These are phyloP conservation scores for Mastigias papua DNA, from an alignment of 30 jellyfish, hydroid and myxozoan genomes.

Conservation along the genomic window DNA sequence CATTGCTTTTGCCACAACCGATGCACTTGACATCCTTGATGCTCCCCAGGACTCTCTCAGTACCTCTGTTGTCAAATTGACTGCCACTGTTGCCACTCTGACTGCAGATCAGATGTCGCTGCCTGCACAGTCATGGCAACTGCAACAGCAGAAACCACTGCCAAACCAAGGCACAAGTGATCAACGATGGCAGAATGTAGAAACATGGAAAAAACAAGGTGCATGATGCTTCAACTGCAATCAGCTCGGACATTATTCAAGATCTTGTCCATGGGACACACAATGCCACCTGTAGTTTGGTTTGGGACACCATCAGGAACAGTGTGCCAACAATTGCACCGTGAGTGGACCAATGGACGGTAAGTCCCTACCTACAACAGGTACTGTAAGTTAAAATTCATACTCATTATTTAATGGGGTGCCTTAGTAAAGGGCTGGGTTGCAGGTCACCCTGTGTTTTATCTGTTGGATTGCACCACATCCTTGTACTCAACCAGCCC, in stretches of 20 bases:
- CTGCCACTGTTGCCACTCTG: slow-evolving; percentile 27
- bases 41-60: slow-evolving; percentile 25
- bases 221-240: slow-evolving; percentile 33
- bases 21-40: not conserved
- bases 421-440: slow-evolving; percentile 70
- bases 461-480: slow-evolving; percentile 8
- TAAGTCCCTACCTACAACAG: not conserved
- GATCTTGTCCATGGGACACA: slow-evolving; percentile 33
- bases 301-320: slow-evolving; percentile 24
- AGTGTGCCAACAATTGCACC: slow-evolving; percentile 6
- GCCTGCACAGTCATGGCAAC: too few relatives aligned
- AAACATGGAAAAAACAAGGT: not conserved
- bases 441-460: slow-evolving; percentile 53
- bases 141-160: too few relatives aligned
- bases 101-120: not conserved
- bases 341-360: not conserved
- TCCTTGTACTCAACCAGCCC: slow-evolving; percentile 18
- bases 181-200: not conserved
- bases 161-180: not conserved
- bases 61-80: slow-evolving; percentile 8
- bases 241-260: slow-evolving; percentile 33
- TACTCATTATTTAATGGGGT: slow-evolving; percentile 56
- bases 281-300: slow-evolving; percentile 34
- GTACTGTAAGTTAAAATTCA: not conserved
- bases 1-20: not conserved